These are phyloP conservation scores for Holacanthus passer DNA, from an alignment of 2,113 vertebrate genomes.

Conservation along the genomic window DNA sequence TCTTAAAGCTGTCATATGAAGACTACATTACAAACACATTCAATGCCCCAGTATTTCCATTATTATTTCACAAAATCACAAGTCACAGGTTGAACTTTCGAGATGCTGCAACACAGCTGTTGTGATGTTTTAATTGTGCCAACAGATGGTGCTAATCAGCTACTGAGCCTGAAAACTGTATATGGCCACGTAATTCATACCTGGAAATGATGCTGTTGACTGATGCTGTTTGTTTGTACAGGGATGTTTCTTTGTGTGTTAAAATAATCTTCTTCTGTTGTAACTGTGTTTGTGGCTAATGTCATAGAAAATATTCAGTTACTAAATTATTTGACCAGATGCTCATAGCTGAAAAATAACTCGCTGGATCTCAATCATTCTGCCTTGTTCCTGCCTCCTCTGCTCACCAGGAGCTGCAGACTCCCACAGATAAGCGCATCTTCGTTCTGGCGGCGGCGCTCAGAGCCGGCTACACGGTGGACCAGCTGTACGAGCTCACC, in stretches of 20 bases:
- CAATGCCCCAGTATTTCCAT: background rate
- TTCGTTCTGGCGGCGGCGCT: conserved; percentile 94
- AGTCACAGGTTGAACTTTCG: too few relatives aligned
- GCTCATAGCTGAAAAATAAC: background rate
- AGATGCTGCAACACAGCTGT: too few relatives aligned
- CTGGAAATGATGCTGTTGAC: background rate
- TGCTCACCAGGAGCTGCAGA: conserved; percentile 92
- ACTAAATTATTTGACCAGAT: background rate
- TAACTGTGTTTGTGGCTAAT: background rate
- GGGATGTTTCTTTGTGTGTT: background rate
- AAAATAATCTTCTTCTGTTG: background rate
- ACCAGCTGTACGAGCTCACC: conserved; percentile 93
- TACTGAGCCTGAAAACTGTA: background rate
- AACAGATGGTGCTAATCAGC: conserved; percentile 6
- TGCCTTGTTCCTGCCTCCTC: too few relatives aligned
- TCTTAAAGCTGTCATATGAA: background rate
- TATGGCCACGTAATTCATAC: background rate
- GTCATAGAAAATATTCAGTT: background rate
- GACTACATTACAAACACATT: background rate
- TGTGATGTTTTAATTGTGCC: background rate
- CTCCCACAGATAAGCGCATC: conserved; percentile 95
- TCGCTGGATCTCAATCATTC: background rate
- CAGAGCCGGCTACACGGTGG: conserved; percentile 91
- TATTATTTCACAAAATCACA: too few relatives aligned
- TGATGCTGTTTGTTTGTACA: too few relatives aligned